phyloP scores from a whole-genome alignment of 2,888 invertebrate species.

The Nasonia oneida region DNA sequence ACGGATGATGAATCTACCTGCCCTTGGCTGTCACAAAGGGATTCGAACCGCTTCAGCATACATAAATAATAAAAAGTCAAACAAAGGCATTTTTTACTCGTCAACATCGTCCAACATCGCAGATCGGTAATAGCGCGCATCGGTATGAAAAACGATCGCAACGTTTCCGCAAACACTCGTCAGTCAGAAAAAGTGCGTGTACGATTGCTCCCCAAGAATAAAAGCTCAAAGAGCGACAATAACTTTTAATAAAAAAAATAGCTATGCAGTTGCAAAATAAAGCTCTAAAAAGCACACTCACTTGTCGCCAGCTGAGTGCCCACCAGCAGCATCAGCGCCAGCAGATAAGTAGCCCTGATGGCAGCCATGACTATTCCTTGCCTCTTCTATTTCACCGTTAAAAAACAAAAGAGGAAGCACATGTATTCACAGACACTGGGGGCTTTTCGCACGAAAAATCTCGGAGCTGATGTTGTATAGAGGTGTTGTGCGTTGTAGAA shows the following conservation, averaged over 20 bases:
- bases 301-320: conserved; percentile 49
- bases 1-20: too few species aligned
- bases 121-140: not conserved
- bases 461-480: not conserved
- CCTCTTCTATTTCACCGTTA: conserved; percentile 13
- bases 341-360: conserved; percentile 23
- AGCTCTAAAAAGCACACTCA: conserved; percentile 41
- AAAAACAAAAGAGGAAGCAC: conserved; percentile 16
- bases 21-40: not conserved
- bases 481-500: conserved; percentile 12
- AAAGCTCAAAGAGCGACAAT: not conserved
- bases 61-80: too few species aligned
- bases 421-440: conserved; percentile 20
- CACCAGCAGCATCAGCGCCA: conserved; percentile 50
- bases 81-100: not conserved
- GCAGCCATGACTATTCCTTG: conserved; percentile 41
- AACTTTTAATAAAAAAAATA: not conserved
- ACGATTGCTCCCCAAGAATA: not conserved
- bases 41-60: not conserved
- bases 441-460: conserved; percentile 6
- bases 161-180: not conserved
- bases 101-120: not conserved
- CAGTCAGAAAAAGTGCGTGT: not conserved
- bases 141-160: not conserved
- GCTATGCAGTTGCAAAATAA: not conserved